Conservation (phyloP, 2,797 vertebrate genomes). For the Holocentrus rufus region DNA sequence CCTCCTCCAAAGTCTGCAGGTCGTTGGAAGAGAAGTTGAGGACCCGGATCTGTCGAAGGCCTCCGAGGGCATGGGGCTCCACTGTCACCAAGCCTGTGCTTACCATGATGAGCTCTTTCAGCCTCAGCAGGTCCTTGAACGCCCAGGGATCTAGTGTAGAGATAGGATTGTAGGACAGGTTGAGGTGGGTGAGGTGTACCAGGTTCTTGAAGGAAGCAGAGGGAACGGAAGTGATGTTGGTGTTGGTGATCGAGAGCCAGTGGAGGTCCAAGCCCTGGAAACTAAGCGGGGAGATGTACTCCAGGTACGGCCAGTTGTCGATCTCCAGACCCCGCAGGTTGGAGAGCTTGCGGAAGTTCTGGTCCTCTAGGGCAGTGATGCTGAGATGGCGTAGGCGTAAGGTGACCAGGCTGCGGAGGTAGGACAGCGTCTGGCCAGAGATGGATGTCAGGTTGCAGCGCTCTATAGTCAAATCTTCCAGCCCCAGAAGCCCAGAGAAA, state of each 20-base stretch:
- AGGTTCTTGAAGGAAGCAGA: slow-evolving; percentile 90
- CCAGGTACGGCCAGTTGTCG: slow-evolving; percentile 92
- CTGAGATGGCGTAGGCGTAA: slow-evolving; percentile 91
- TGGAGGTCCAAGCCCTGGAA: slow-evolving; percentile 94
- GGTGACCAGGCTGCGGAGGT: slow-evolving; percentile 89
- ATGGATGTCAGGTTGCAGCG: slow-evolving; percentile 95
- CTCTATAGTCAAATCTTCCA: slow-evolving; percentile 92
- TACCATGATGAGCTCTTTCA: slow-evolving; percentile 95
- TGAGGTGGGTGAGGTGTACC: slow-evolving; percentile 91
- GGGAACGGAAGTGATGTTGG: slow-evolving; percentile 94
- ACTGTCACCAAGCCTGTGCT: slow-evolving; percentile 88
- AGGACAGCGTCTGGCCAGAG: slow-evolving; percentile 92
- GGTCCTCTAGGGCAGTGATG: slow-evolving; percentile 90
- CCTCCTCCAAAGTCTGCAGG: slow-evolving; percentile 93
- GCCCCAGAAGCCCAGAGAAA: slow-evolving; percentile 90
- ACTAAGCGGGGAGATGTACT: slow-evolving; percentile 89
- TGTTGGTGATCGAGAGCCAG: slow-evolving; percentile 94
- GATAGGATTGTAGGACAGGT: slow-evolving; percentile 96
- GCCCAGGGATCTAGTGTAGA: slow-evolving; percentile 89
- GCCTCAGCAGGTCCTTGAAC: slow-evolving; percentile 91
- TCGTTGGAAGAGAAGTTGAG: slow-evolving; percentile 95
- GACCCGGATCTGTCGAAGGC: slow-evolving; percentile 93
- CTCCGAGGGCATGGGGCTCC: slow-evolving; percentile 90
- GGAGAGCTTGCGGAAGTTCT: slow-evolving; percentile 91
- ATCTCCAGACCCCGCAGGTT: slow-evolving; percentile 92